Conservation (phyloP, 2,797 vertebrate species). For the Numenius phaeopus region DNA sequence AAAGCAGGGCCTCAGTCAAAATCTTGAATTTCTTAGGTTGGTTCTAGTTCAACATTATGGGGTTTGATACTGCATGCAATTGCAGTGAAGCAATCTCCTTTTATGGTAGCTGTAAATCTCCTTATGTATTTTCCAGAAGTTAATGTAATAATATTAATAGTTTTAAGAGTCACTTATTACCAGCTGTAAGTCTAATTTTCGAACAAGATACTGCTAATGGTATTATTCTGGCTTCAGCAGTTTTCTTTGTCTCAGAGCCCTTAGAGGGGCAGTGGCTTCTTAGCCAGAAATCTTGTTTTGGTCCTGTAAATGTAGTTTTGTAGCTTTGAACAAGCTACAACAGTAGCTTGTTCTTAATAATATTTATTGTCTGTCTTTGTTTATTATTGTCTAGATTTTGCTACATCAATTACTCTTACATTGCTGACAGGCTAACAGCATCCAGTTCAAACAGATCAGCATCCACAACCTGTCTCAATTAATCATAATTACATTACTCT, state of each 20-base stretch:
- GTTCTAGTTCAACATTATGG: neutral
- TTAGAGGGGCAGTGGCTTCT: neutral
- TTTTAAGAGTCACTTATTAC: slow-evolving; percentile 14
- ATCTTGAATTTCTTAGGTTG: neutral
- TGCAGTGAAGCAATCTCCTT: neutral
- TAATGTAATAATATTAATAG: neutral
- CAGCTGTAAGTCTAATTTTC: slow-evolving; percentile 19
- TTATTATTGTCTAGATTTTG: neutral
- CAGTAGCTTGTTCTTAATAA: neutral
- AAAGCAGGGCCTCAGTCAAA: neutral
- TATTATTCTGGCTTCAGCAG: neutral
- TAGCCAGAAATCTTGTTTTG: slow-evolving; percentile 4
- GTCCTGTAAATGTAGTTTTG: neutral
- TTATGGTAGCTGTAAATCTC: slow-evolving; percentile 6
- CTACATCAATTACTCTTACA: neutral
- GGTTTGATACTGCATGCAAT: neutral
- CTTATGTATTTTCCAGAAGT: neutral
- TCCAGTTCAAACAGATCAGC: neutral
- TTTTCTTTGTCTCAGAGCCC: neutral
- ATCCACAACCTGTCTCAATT: neutral
- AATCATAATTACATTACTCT: neutral
- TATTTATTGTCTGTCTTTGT: neutral
- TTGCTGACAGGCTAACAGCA: neutral
- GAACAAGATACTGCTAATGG: neutral
- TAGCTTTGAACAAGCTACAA: too few species aligned